Conservation (phyloP, 2,113 vertebrate genomes). For the Mionectes macconnelli region DNA sequence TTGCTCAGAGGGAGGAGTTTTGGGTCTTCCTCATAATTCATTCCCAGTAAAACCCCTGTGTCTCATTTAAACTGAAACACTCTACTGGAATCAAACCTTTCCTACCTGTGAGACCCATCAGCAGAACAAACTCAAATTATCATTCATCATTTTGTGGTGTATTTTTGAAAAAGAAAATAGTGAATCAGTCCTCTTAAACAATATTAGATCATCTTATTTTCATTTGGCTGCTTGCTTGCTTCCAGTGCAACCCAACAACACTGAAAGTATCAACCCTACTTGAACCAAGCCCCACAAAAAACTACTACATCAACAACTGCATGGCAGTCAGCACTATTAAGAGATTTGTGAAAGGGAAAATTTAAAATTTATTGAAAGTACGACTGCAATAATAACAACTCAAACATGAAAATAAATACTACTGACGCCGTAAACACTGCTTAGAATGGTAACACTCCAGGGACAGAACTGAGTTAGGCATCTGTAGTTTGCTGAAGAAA, state of each 20-base stretch:
- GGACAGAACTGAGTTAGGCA: conserved; percentile 35
- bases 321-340: background rate
- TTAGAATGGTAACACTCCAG: background rate
- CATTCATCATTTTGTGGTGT: background rate
- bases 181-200: background rate
- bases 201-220: background rate
- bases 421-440: background rate
- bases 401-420: background rate
- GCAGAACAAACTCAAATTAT: background rate
- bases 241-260: background rate
- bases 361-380: background rate
- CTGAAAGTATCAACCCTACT: background rate
- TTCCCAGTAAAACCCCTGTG: no score
- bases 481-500: background rate
- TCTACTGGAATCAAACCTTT: background rate
- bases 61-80: no score
- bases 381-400: background rate
- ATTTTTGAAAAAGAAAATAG: background rate
- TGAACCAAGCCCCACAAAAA: background rate
- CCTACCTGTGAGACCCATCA: background rate
- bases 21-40: no score
- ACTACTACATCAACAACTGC: background rate
- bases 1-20: no score
- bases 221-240: background rate
- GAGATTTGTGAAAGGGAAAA: background rate